Base-by-base conservation (phyloP, 2,888 invertebrate species). In the Spilarctia lutea region DNA sequence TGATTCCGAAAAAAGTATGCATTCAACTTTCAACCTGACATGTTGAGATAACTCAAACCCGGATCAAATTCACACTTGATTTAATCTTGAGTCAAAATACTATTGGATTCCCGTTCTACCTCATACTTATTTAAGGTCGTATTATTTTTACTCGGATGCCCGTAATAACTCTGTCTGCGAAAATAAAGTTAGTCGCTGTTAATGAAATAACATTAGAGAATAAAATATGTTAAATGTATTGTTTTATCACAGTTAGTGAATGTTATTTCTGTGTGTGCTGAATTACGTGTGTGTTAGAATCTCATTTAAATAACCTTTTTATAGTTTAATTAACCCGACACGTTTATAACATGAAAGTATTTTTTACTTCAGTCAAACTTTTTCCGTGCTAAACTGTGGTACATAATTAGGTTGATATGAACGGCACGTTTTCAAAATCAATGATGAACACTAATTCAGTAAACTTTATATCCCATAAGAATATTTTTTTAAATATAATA, bases 1-100 rank as follows among this genome's bases (percentile, higher is more conserved):
- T 84, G 81, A 85, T 84, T 84, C 76, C 82, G n/a, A 83, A 85
- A 84, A 79, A 56, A 80, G 16, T 86, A 87, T 89, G 87, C 85
- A 86, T 82, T 81, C 84, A 80, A 81, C 79, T 79, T 75, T 74
- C 74, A 63, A 69, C 79, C 77, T 81, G 85, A 83, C 84, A 79
- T 78, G 84, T 83, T 80, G 83, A 85, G 81, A 83, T 85, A 86
- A 84, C 84, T 87, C 85, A 83, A 86, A 88, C 90, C 89, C 88
- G 83, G 86, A 88, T 89, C 89, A 90, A 88, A 90, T 88, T 88
- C 85, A 86, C 88, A 86, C 89, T 86, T 87, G 88, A 86, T 85
- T 88, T 87, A 83, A 81, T 87, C 87, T 88, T 85, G 86, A 89
- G 89, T 90, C 89, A 89, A 90, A 88, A 87, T 85, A 78, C 82